Base-by-base conservation (phyloP, 2,113 vertebrate species). In the Corapipo altera region DNA sequence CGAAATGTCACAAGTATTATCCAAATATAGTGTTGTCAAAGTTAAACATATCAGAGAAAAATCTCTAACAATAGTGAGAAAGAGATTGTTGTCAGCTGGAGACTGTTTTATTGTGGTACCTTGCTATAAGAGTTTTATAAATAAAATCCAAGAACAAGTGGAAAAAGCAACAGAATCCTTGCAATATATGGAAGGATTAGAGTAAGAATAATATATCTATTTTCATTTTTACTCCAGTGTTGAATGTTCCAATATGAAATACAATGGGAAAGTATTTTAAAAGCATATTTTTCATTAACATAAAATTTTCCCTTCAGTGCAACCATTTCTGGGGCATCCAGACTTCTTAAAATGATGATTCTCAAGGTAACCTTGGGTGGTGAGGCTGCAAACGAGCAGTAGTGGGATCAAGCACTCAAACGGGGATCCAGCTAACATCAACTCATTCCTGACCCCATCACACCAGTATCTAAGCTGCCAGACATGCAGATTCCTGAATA, bases 151-250 rank as follows among this genome's bases (percentile, higher is more conserved):
- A 89, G 92, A 92, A 81, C 69, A 93, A 95, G 83, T 67, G 86
- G 79, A 77, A 95, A 96, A 95, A 93, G 43, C 52, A 92, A 92
- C 48, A 86, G 76, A 92, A 86, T 89, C 65, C 32, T 70, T 81
- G 79, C 64, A 93, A 91, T 86, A 91, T 67, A 71, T 67, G 51
- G 83, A 92, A 80, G 94, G 91, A 92, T 95, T 93, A 95, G 69
- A 43, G 35, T 62, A 86, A 91, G 73, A 93, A 88, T 78, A 95
- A 93, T 67, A 39, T 23, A 84, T 74, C 64, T 77, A 67, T 64
- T 93, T 95, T 66, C 72, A 78, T 84, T 93, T 91, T 71, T 52
- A 65, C 33, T 90, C 48, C 44, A 23, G 64, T 75, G 67, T 73
- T 89, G 64, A 54, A 75, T 0, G 3, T 88, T 91, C 76, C 83